Evolutionary conservation across 2,113 vertebrate species (phyloP).

Genomic region (Oncorhynchus nerka): DNA sequence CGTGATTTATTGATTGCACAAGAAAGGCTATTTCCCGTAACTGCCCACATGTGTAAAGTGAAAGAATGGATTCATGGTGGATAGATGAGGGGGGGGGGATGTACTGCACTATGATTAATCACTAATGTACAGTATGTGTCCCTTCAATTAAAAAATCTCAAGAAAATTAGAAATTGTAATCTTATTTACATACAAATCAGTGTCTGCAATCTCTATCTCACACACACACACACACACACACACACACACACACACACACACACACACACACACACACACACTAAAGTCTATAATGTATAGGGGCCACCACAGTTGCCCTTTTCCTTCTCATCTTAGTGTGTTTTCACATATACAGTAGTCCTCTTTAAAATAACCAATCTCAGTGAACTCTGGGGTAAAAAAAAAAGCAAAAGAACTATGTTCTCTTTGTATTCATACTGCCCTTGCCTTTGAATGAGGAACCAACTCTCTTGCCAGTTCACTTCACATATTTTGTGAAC

Average conservation of each 20-base stretch:
- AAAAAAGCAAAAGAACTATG: too few species aligned
- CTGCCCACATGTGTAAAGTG: not conserved
- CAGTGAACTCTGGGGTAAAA: too few species aligned
- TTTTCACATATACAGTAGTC: too few species aligned
- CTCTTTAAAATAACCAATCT: too few species aligned
- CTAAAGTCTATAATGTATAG: too few species aligned
- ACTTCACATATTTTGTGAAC: too few species aligned
- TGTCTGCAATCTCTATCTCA: conserved; percentile 2
- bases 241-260: not conserved
- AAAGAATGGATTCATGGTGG: conserved; percentile 3
- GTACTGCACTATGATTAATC: conserved; percentile 33
- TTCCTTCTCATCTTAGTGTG: too few species aligned
- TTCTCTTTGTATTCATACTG: too few species aligned
- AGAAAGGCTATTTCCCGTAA: not conserved
- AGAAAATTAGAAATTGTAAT: conserved; percentile 15
- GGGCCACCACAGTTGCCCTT: too few species aligned
- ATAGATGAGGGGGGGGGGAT: not conserved
- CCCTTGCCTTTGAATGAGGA: too few species aligned
- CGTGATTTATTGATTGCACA: not conserved
- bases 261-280: not conserved
- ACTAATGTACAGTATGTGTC: conserved; percentile 16
- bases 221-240: not conserved
- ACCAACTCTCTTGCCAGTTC: too few species aligned
- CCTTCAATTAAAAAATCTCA: conserved; percentile 11
- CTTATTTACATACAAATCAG: conserved; percentile 49